Evolutionary conservation across 2,797 vertebrate genomes (phyloP), one percentile per base, ranked within the genome.

Genomic region (Petrocephalus schoutedeni): DNA sequence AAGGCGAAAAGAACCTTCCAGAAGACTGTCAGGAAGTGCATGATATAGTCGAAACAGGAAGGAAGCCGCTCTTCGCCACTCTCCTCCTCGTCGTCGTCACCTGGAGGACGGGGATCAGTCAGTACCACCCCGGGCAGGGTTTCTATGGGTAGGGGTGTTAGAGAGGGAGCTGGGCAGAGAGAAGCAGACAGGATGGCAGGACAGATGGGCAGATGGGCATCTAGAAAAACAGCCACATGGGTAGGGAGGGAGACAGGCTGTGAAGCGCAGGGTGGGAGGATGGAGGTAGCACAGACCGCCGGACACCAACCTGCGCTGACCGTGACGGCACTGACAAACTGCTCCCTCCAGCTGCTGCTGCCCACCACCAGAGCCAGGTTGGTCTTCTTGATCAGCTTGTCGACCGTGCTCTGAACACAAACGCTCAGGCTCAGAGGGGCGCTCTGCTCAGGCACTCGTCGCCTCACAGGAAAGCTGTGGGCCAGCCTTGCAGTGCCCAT

Each of bases 21-120:
- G 95, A 97, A 97, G 86, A 97, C 97, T 0, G 96, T 97, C 90
- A 97, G 96, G 94, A 97, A 97, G 92, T 97, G 97, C 97, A 97
- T 97, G 94, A 97, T 97, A 94, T 97, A 97, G 92, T 97, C 97
- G 32, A 97, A 97, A 93, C 97, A 97, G 89, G 96, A 97, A 0
- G 96, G 97, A 87, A 97, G 95, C 3, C 96, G 95, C 92, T 97
- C 97, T 90, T 97, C 97, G 1, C 96, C 95, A 0, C 96, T 96
- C 88, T 97, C 97, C 67, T 97, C 97, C 23, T 97, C 96, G 19
- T 97, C 96, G 21, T 97, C 97, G 1, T 97, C 96, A 86, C 96
- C 97, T 97, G 90, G 14, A 57, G n/a, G 51, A 8, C 7, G 36
- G 6, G 3, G 16, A 16, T 3, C 16, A 19, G 56, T 14, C 16